Conservation (phyloP, 2,888 invertebrate genomes). For the Hipparchia semele region DNA sequence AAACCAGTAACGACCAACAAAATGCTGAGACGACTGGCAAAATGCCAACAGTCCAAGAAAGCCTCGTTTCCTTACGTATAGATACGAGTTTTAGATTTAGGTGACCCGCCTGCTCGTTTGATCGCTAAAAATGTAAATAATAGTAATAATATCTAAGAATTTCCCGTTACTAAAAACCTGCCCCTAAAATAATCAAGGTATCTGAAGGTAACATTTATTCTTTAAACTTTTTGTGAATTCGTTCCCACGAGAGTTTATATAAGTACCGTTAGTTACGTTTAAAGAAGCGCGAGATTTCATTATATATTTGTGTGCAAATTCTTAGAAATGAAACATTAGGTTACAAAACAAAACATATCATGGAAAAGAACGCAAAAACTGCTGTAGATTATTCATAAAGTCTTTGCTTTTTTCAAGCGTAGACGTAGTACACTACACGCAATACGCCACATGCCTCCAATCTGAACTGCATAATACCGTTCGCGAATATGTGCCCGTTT, state of each 20-base stretch:
- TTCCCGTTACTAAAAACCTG: too few species aligned
- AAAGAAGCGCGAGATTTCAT: background rate
- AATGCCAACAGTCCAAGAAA: background rate
- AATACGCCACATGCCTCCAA: background rate
- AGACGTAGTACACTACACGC: background rate
- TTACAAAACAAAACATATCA: background rate
- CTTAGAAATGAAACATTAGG: background rate
- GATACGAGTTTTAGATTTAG: too few species aligned
- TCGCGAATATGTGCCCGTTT: constrained; percentile 1
- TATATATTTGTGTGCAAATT: background rate
- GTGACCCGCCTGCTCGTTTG: too few species aligned
- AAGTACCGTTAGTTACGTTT: background rate
- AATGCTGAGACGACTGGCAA: background rate
- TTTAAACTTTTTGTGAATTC: too few species aligned
- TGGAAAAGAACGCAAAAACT: background rate
- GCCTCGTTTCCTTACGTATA: background rate
- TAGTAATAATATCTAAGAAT: too few species aligned
- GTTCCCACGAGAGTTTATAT: background rate
- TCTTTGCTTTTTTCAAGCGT: background rate
- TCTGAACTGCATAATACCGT: background rate
- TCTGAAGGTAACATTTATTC: too few species aligned
- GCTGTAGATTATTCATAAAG: background rate
- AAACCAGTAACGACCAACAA: background rate
- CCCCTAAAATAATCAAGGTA: too few species aligned
- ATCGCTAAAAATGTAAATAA: too few species aligned